phyloP scores from a whole-genome alignment of 2,113 vertebrate species.

The Ciconia boyciana region DNA sequence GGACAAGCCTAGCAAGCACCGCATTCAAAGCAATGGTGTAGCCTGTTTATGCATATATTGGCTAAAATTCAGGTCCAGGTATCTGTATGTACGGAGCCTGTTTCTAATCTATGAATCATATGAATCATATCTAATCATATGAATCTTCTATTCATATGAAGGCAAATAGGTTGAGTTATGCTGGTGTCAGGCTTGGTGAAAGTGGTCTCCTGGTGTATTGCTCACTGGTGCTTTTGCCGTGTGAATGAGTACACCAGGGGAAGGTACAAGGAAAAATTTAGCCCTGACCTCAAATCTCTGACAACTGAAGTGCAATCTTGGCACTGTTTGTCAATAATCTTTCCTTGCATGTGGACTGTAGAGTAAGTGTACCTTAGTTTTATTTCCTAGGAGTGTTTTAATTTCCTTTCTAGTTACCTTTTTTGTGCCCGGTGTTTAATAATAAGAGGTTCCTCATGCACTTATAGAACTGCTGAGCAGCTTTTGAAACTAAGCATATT shows the following conservation, averaged over 20 bases:
- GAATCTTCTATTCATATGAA: neutral
- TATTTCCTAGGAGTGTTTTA: neutral
- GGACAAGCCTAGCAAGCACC: neutral
- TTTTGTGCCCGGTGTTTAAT: neutral
- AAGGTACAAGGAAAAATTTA: neutral
- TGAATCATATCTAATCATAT: too few relatives aligned
- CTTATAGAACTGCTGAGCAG: neutral
- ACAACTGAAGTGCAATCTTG: neutral
- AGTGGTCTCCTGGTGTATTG: neutral
- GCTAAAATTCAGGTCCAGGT: neutral
- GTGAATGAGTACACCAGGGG: neutral
- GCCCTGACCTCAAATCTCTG: neutral
- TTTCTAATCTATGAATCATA: neutral
- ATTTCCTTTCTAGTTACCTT: neutral
- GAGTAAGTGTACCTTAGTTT: neutral
- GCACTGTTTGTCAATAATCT: neutral
- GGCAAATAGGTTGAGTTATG: neutral
- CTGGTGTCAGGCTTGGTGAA: neutral
- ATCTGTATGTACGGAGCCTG: accelerated
- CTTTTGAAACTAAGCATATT: neutral
- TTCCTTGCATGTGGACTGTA: neutral
- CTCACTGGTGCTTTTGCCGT: neutral
- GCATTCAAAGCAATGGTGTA: neutral
- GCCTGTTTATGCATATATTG: neutral
- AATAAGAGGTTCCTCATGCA: neutral